Conservation (phyloP, 92 coral and sea anemone genomes). For the Zoanthus solanderi region DNA sequence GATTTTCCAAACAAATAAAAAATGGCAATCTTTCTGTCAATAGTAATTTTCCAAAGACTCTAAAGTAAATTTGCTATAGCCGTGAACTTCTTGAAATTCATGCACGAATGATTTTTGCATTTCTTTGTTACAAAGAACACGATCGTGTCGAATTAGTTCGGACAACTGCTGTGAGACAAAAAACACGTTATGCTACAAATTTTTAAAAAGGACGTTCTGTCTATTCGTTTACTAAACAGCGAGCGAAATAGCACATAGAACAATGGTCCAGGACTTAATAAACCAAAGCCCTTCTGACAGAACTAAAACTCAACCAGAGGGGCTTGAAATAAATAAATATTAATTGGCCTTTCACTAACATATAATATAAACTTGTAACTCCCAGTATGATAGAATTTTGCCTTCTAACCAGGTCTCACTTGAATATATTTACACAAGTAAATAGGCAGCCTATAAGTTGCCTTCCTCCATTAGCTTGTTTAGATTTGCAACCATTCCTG, state of each 20-base stretch:
- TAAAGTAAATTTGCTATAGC: background rate
- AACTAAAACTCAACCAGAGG: background rate
- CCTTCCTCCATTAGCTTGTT: constrained; percentile 98
- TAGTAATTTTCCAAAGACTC: background rate
- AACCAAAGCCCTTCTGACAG: constrained; percentile 17
- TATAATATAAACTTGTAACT: background rate
- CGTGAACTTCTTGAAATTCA: background rate
- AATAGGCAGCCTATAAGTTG: constrained; percentile 66
- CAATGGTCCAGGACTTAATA: background rate
- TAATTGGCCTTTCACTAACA: background rate
- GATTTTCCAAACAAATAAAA: constrained; percentile 4
- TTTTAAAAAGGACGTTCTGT: background rate
- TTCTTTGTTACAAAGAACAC: background rate
- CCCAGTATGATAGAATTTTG: constrained; percentile 3
- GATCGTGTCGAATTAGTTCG: constrained; percentile 7
- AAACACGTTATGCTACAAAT: constrained; percentile 10
- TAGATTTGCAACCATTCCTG: constrained; percentile 84
- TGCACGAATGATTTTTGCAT: background rate
- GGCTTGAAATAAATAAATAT: constrained; percentile 44
- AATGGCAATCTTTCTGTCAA: constrained; percentile 38
- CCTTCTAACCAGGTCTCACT: constrained; percentile 3
- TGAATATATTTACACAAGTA: constrained; percentile 1
- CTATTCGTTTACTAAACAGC: constrained; percentile 24
- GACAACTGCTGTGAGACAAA: constrained; percentile 44
- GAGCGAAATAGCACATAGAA: background rate